Percentiles rank a stretch among this genome's conserved stretches.
Evolutionary conservation across 2,113 vertebrate species (phyloP).

Genomic region (Ploceus nigricollis): DNA sequence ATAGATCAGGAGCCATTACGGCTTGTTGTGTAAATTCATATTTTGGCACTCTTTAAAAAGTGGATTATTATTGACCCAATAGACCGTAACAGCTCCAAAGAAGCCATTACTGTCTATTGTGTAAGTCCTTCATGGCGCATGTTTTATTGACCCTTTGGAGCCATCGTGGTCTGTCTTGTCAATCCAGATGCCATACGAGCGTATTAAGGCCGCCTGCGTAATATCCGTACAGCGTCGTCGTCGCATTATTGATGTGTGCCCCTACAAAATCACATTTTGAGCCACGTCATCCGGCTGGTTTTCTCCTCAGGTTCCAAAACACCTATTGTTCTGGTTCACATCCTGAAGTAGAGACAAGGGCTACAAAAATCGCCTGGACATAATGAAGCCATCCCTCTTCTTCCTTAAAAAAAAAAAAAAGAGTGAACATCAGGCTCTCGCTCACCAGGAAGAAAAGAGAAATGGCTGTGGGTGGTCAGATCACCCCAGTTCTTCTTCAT

Average conservation of each 20-base stretch:
- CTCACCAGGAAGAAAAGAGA: background rate
- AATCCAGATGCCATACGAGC: background rate
- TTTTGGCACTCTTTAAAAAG: constrained; percentile 74
- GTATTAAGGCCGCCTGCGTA: constrained; percentile 14
- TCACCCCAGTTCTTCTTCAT: background rate
- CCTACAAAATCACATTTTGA: background rate
- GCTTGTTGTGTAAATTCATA: constrained; percentile 68
- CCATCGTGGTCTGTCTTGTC: constrained; percentile 63
- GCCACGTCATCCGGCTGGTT: background rate
- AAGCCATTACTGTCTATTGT: constrained; percentile 69
- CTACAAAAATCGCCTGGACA: background rate
- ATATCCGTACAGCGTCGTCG: background rate
- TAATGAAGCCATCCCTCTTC: background rate
- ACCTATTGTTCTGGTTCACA: background rate
- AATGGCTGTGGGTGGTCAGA: background rate
- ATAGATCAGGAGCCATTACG: constrained; percentile 58
- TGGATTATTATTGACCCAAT: constrained; percentile 73
- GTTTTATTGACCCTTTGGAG: constrained; percentile 68
- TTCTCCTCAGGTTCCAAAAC: background rate
- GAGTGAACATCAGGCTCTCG: background rate
- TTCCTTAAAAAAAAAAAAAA: background rate
- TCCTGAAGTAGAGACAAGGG: background rate
- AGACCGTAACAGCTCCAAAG: constrained; percentile 72
- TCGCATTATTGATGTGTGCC: background rate
- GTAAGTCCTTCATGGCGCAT: constrained; percentile 59